Base-by-base conservation (phyloP, 2,888 invertebrate species). In the Plagodis pulveraria region DNA sequence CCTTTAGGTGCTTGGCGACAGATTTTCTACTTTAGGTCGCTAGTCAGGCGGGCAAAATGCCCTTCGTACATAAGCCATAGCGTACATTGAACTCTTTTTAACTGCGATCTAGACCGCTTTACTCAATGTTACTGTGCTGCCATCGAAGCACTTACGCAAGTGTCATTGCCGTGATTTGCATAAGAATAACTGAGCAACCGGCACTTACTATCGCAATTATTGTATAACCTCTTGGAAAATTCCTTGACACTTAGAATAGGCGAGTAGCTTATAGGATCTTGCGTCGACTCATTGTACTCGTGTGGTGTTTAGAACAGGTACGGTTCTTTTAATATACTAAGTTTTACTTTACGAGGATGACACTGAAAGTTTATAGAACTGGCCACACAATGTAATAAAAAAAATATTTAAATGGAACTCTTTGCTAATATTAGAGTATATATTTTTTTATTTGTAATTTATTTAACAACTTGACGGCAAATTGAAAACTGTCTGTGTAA, bases 91-190 rank as follows among this genome's bases (percentile, higher is more conserved):
- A 81, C 78, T 80, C 77, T n/a, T 56, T 53, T 49, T 49, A 61
- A 60, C 55, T 58, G 49, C 55, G 62, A 67, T 65, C 64, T 66
- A 60, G 58, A 68, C 62, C 60, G 55, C 51, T 44, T 60, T 59
- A 43, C 59, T 4, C 55, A 52, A 56, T 52, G 63, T 60, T 52
- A 56, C 59, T 50, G 57, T 63, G 72, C 68, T 75, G 72, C 70
- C 62, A 66, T 69, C 50, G 57, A 67, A 61, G 70, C n/a, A 36
- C 38, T 89, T 86, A 77, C 77, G 81, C 76, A 88, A 88, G 83
- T 86, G 85, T 84, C 86, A 84, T 80, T 84, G 83, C 76, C 79
- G 80, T 70, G 62, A 89, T 89, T 88, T 89, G 84, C 87, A 88
- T 87, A 80, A 82, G 78, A 77, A 78, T 65, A 62, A 70, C 61